phyloP scores from a whole-genome alignment of 2,113 vertebrate genomes.

The Cyprinodon tularosa region DNA sequence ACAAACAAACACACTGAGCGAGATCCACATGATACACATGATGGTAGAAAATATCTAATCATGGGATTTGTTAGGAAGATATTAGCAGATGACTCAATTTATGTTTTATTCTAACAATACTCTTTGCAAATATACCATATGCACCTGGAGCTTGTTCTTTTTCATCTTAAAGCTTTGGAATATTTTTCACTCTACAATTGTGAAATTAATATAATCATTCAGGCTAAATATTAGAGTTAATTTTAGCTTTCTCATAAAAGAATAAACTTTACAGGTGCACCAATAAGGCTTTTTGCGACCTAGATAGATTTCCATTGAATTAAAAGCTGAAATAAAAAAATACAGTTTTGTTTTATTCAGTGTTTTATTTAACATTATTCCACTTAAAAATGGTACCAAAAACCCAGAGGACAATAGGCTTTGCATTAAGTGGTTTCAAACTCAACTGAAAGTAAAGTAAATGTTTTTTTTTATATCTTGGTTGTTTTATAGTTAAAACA shows the following conservation, averaged over 20 bases:
- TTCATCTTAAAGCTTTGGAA: not conserved
- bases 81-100: slow-evolving; percentile 11
- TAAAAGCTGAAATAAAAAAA: not conserved
- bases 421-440: not conserved
- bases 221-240: slow-evolving; percentile 28
- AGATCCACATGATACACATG: not conserved
- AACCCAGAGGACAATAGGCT: not conserved
- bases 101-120: not conserved
- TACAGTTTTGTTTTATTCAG: not conserved
- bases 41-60: slow-evolving; percentile 4
- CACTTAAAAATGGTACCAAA: not conserved
- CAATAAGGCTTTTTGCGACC: too few relatives aligned
- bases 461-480: too few relatives aligned
- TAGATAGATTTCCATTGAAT: not conserved
- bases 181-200: slow-evolving; percentile 18
- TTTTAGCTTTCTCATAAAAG: slow-evolving; percentile 27
- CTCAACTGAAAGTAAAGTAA: not conserved
- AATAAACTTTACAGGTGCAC: too few relatives aligned
- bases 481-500: too few relatives aligned
- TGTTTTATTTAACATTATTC: not conserved
- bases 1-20: slow-evolving; percentile 4
- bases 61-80: slow-evolving; percentile 9
- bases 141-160: slow-evolving; percentile 12
- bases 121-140: slow-evolving; percentile 13
- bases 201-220: slow-evolving; percentile 32